phyloP scores from a whole-genome alignment of 2,888 invertebrate species.

The Allacma fusca region DNA sequence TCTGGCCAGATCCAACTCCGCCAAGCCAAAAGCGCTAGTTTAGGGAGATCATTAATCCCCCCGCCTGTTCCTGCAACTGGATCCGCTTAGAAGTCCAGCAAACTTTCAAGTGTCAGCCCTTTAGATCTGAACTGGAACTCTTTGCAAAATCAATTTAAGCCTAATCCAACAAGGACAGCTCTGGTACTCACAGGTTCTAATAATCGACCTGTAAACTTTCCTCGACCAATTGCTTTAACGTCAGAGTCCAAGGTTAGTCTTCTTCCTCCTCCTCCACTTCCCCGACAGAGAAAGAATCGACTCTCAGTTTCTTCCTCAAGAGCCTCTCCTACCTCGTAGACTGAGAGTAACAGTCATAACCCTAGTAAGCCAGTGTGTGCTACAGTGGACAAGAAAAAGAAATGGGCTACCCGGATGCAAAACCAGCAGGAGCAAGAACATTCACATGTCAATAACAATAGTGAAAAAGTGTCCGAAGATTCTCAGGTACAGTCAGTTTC shows the following conservation, averaged over 20 bases:
- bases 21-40: slow-evolving; percentile 56
- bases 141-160: too few relatives aligned
- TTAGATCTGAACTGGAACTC: slow-evolving; percentile 30
- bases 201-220: not conserved
- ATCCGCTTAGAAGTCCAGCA: slow-evolving; percentile 23
- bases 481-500: not conserved
- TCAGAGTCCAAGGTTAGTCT: not conserved
- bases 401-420: slow-evolving; percentile 57
- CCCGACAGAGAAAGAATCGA: slow-evolving; percentile 47
- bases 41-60: slow-evolving; percentile 50
- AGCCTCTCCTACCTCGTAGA: slow-evolving; percentile 23
- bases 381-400: slow-evolving; percentile 57
- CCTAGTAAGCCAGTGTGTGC: slow-evolving; percentile 53
- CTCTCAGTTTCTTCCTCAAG: slow-evolving; percentile 17
- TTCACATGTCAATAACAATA: not conserved
- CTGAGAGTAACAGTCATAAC: not conserved
- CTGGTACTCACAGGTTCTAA: too few relatives aligned
- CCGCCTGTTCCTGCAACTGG: too few relatives aligned
- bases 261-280: slow-evolving; percentile 56
- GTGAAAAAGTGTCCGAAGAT: not conserved
- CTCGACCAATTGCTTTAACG: not conserved
- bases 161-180: too few relatives aligned
- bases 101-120: slow-evolving; percentile 35
- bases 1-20: slow-evolving; percentile 44
- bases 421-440: slow-evolving; percentile 28